Conservation (phyloP, 1,140 invertebrate genomes). For the Anastrepha ludens region DNA sequence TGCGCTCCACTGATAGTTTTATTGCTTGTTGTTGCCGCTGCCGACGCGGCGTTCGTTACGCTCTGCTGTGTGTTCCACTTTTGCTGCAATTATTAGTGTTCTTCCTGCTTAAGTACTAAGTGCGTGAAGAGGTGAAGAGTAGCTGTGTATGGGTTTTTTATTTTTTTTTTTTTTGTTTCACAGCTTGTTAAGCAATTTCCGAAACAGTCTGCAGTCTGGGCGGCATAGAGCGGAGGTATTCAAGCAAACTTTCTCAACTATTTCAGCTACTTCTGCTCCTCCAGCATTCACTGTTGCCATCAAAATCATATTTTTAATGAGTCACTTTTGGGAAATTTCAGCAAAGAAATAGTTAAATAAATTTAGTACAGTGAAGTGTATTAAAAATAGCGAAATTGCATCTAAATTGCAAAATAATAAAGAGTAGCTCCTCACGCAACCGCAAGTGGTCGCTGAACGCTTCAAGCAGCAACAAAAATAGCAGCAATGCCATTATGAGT, state of each 20-base stretch:
- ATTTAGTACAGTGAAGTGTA: slow-evolving; percentile 2
- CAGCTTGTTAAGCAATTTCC: slow-evolving; percentile 42
- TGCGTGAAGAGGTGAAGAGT: slow-evolving; percentile 15
- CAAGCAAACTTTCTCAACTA: neutral
- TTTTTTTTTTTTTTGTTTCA: neutral
- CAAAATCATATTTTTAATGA: slow-evolving; percentile 32
- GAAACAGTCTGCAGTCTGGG: neutral
- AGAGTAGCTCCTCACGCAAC: neutral
- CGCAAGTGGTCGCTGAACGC: neutral
- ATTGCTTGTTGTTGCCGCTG: neutral
- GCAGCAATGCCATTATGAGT: neutral
- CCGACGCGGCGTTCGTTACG: neutral
- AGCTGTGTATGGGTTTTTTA: neutral
- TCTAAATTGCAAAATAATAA: neutral
- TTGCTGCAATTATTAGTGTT: slow-evolving; percentile 45
- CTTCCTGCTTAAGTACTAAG: slow-evolving; percentile 8
- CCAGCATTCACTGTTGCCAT: neutral
- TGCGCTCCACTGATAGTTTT: slow-evolving; percentile 31
- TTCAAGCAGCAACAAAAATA: neutral
- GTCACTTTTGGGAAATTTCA: neutral
- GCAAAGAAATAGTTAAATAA: neutral
- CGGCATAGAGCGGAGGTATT: neutral
- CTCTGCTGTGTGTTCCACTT: slow-evolving; percentile 19
- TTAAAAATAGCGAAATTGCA: slow-evolving; percentile 20
- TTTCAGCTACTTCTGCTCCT: neutral